Percentiles rank a stretch among this genome's conserved stretches.
These are phyloP conservation scores for Platichthys flesus DNA, from an alignment of 2,113 vertebrate genomes.

Conservation along the genomic window DNA sequence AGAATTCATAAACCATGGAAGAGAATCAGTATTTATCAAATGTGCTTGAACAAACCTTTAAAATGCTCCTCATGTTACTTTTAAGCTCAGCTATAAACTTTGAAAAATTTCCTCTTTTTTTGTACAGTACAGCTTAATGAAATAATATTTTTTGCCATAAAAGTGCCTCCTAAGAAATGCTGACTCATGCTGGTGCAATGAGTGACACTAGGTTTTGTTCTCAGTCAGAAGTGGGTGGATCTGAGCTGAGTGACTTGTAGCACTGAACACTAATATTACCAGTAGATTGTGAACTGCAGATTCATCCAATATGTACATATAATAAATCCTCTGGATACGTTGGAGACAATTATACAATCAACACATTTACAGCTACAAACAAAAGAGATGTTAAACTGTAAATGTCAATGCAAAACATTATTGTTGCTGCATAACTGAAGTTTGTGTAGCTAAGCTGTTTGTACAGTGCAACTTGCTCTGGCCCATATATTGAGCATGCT, in stretches of 20 bases:
- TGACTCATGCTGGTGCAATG: constrained; percentile 21
- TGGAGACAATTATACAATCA: too few relatives aligned
- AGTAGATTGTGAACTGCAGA: not conserved
- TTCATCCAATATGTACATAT: too few relatives aligned
- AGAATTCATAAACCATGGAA: not conserved
- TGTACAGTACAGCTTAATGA: constrained; percentile 1
- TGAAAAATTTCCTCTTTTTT: not conserved
- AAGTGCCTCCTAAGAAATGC: constrained; percentile 2
- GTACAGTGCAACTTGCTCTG: too few relatives aligned
- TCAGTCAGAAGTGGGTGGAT: constrained; percentile 15
- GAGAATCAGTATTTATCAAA: not conserved
- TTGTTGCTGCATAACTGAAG: too few relatives aligned
- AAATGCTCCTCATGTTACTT: not conserved
- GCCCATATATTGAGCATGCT: too few relatives aligned
- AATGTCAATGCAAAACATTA: too few relatives aligned
- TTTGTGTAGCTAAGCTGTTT: too few relatives aligned
- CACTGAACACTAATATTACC: not conserved
- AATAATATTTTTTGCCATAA: constrained; percentile 1
- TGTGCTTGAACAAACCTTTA: not conserved
- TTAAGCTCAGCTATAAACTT: not conserved
- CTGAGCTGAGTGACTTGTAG: not conserved
- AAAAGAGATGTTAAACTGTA: too few relatives aligned
- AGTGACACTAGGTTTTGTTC: constrained; percentile 10
- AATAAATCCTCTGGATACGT: too few relatives aligned
- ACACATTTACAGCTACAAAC: too few relatives aligned